Evolutionary conservation across 1,140 invertebrate genomes (phyloP).

Genomic region (Mylabris phalerata): DNA sequence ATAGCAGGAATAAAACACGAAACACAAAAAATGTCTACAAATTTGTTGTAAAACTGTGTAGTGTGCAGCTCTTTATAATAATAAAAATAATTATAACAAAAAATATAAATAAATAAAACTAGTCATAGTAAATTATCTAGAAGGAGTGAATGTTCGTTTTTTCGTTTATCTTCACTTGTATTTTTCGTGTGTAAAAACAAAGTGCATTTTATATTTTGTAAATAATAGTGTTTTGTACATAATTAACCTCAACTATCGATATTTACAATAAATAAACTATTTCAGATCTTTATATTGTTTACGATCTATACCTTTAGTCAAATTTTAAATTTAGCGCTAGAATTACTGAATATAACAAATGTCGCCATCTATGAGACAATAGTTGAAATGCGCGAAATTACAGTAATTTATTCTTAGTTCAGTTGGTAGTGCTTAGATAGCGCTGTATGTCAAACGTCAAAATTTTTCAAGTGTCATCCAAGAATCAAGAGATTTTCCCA

Average conservation of each 20-base stretch:
- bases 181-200: constrained; percentile 29
- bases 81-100: no score
- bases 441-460: neutral
- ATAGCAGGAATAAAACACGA: no score
- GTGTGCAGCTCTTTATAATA: no score
- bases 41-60: no score
- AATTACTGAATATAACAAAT: no score
- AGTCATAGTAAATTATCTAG: constrained; percentile 39
- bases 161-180: constrained; percentile 9
- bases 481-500: no score
- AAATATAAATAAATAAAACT: constrained; percentile 17
- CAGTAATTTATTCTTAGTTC: neutral
- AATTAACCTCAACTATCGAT: constrained; percentile 36
- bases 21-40: no score
- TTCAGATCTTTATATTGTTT: constrained; percentile 17
- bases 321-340: no score
- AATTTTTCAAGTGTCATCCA: no score
- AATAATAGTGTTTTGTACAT: constrained; percentile 41
- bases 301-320: neutral
- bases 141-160: constrained; percentile 28
- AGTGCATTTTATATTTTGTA: constrained; percentile 37
- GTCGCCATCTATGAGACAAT: neutral
- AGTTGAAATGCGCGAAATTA: neutral
- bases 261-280: constrained; percentile 38
- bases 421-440: neutral